Conservation (phyloP, 2,113 vertebrate genomes). For the Hypomesus transpacificus region DNA sequence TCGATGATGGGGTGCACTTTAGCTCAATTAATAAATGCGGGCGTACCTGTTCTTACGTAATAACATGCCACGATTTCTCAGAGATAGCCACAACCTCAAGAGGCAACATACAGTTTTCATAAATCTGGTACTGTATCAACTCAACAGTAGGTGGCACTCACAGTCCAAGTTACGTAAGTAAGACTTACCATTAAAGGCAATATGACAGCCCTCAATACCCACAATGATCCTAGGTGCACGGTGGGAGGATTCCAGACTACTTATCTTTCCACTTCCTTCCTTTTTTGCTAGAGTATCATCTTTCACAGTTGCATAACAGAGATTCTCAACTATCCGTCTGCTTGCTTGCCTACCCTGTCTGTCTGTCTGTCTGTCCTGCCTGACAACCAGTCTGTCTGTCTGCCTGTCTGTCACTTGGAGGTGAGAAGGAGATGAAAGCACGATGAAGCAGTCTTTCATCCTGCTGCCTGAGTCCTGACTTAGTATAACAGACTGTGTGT, state of each 20-base stretch:
- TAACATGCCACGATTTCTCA: too few relatives aligned
- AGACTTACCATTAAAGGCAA: background rate
- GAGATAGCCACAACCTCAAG: too few relatives aligned
- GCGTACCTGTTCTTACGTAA: too few relatives aligned
- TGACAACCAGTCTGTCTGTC: too few relatives aligned
- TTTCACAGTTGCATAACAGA: slow-evolving; percentile 26
- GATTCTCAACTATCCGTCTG: background rate
- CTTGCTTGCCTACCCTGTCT: too few relatives aligned
- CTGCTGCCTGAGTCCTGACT: background rate
- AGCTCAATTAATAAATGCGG: too few relatives aligned
- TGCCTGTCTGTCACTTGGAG: background rate
- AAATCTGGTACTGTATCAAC: too few relatives aligned
- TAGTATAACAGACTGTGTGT: background rate
- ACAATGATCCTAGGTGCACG: background rate
- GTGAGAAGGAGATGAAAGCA: background rate
- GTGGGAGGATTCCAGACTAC: background rate
- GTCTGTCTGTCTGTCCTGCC: too few relatives aligned
- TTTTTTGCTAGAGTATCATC: background rate
- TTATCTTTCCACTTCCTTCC: background rate
- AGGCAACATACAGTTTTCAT: too few relatives aligned
- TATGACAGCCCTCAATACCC: background rate
- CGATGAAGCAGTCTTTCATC: background rate
- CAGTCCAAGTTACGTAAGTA: too few relatives aligned
- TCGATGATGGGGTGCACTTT: too few relatives aligned
- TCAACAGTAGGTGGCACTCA: too few relatives aligned